A percentile compares a stretch with the other conserved stretches of the same genome.
Evolutionary conservation across 2,888 invertebrate genomes (phyloP).

Genomic region (Allophyes oxyacanthae): DNA sequence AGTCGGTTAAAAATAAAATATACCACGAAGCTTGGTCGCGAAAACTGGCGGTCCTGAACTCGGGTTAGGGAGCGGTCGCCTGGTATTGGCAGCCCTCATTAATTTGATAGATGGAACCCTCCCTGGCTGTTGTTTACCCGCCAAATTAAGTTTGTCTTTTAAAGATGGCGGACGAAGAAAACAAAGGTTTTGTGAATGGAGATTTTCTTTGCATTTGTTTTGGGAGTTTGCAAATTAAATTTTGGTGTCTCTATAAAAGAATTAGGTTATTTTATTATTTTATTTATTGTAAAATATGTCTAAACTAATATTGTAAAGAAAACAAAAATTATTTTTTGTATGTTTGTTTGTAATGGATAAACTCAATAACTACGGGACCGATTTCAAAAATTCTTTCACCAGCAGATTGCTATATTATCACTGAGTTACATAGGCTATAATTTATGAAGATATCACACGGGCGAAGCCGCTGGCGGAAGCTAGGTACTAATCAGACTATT

Average conservation of each 20-base stretch:
- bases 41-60: conserved; percentile 11
- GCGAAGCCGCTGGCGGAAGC: too few species aligned
- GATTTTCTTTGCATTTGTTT: conserved; percentile 6
- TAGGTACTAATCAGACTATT: too few species aligned
- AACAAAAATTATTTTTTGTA: too few species aligned
- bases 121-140: conserved; percentile 50
- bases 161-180: conserved; percentile 39
- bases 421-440: too few species aligned
- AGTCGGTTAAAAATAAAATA: conserved; percentile 30
- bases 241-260: neutral
- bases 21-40: conserved; percentile 20
- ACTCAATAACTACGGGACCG: too few species aligned
- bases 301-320: too few species aligned
- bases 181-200: conserved; percentile 38
- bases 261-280: neutral
- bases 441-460: too few species aligned
- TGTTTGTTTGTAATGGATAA: too few species aligned
- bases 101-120: conserved; percentile 65
- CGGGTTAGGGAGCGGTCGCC: conserved; percentile 49
- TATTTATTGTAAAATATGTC: neutral
- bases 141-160: conserved; percentile 58
- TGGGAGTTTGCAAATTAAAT: too few species aligned
- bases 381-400: too few species aligned
- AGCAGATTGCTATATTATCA: too few species aligned
- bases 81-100: conserved; percentile 67